A percentile compares a stretch with the other conserved stretches of the same genome.
Evolutionary conservation across 2,888 invertebrate species (phyloP).

Genomic region (Eurois occulta): DNA sequence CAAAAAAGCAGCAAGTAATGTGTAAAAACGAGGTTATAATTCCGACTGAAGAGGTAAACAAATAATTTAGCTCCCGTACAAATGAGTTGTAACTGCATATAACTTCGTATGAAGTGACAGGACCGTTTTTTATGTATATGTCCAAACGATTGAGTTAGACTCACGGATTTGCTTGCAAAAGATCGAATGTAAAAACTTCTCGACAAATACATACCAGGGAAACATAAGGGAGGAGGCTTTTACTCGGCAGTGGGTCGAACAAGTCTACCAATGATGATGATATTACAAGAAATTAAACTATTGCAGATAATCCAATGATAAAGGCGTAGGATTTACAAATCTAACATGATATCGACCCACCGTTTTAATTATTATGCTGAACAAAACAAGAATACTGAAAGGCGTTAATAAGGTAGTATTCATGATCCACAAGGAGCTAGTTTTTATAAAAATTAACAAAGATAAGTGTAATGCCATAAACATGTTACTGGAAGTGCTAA

Average conservation of each 20-base stretch:
- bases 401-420: neutral
- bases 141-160: neutral
- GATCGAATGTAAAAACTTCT: neutral
- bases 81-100: slow-evolving; percentile 28
- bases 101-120: slow-evolving; percentile 9
- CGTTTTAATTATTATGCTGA: neutral
- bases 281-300: neutral
- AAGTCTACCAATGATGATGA: neutral
- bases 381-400: neutral
- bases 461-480: slow-evolving; percentile 24
- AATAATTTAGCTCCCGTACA: slow-evolving; percentile 54
- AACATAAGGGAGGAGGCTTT: neutral
- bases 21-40: slow-evolving; percentile 51
- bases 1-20: slow-evolving; percentile 48
- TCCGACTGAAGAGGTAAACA: slow-evolving; percentile 59
- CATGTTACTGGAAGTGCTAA: slow-evolving; percentile 25
- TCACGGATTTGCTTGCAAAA: slow-evolving; percentile 20
- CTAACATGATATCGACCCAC: neutral
- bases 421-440: slow-evolving; percentile 2
- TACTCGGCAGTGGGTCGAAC: neutral
- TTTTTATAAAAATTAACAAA: slow-evolving; percentile 7
- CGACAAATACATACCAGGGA: neutral
- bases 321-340: neutral
- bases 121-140: slow-evolving; percentile 7
- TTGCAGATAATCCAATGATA: neutral